Evolutionary conservation across 2,797 vertebrate species (phyloP).

Genomic region (Lates japonicus): DNA sequence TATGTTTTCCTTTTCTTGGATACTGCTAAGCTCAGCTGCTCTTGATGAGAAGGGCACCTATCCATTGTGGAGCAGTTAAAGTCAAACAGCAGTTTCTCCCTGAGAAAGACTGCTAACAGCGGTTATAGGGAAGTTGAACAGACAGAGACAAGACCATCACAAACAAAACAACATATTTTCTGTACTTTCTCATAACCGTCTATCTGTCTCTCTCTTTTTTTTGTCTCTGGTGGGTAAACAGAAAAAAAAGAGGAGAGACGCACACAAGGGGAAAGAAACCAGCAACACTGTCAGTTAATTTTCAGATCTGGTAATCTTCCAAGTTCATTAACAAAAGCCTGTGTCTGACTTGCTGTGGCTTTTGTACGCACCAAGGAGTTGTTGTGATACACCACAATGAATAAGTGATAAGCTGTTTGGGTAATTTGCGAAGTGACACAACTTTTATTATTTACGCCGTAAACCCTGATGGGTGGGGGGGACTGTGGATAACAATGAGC

Average conservation of each 20-base stretch:
- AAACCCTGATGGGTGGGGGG: constrained; percentile 66
- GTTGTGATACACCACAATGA: constrained; percentile 80
- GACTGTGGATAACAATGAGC: constrained; percentile 77
- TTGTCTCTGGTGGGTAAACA: constrained; percentile 33
- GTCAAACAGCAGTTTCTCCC: constrained; percentile 24
- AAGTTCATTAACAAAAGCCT: constrained; percentile 82
- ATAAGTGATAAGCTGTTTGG: constrained; percentile 85
- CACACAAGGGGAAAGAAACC: constrained; percentile 43
- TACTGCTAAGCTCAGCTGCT: constrained; percentile 13
- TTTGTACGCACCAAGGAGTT: constrained; percentile 71
- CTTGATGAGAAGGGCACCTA: constrained; percentile 8
- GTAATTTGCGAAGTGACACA: constrained; percentile 84
- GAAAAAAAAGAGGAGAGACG: constrained; percentile 1
- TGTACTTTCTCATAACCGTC: constrained; percentile 16
- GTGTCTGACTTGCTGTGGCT: constrained; percentile 73
- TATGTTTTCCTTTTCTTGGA: not conserved
- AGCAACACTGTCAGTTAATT: constrained; percentile 78
- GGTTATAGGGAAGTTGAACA: constrained; percentile 44
- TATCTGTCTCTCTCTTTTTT: constrained; percentile 14
- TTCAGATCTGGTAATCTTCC: constrained; percentile 84
- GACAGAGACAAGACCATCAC: constrained; percentile 47
- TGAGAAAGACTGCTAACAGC: constrained; percentile 30
- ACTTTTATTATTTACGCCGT: constrained; percentile 84
- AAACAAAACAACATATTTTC: constrained; percentile 55
- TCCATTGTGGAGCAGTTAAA: not conserved